phyloP scores from a whole-genome alignment of 2,113 vertebrate species.

The Pteropus alecto region DNA sequence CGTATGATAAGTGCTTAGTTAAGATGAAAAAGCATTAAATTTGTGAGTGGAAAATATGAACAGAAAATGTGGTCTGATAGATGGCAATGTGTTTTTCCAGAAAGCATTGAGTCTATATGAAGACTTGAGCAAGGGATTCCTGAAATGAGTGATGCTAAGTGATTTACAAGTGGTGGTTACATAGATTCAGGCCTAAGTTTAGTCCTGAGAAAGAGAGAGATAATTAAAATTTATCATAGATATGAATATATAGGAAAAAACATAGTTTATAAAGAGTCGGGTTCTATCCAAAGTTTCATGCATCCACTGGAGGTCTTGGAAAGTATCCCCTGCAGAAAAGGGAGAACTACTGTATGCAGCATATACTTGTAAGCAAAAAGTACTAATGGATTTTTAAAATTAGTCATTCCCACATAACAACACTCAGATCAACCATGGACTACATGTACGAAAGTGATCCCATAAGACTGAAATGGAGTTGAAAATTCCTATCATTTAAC shows the following conservation, averaged over 20 bases:
- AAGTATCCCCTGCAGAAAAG: background rate
- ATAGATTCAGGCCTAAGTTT: background rate
- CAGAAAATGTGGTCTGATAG: background rate
- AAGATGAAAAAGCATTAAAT: background rate
- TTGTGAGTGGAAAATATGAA: background rate
- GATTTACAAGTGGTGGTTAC: background rate
- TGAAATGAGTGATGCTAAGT: background rate
- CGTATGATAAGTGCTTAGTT: too few relatives aligned
- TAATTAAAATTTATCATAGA: background rate
- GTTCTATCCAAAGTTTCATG: background rate
- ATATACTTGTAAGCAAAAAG: background rate
- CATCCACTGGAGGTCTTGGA: background rate
- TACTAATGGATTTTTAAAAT: background rate
- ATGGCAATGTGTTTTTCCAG: background rate
- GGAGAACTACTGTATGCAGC: background rate
- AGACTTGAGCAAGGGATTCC: background rate
- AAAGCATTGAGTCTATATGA: background rate
- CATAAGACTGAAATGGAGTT: background rate
- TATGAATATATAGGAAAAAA: background rate
- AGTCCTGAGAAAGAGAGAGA: too few relatives aligned
- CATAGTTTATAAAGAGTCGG: background rate
- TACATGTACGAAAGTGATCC: background rate
- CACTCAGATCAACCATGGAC: background rate
- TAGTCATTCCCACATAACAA: background rate
- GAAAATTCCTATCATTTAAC: background rate